phyloP scores from a whole-genome alignment of 2,797 vertebrate genomes.

The Crocidura indochinensis region DNA sequence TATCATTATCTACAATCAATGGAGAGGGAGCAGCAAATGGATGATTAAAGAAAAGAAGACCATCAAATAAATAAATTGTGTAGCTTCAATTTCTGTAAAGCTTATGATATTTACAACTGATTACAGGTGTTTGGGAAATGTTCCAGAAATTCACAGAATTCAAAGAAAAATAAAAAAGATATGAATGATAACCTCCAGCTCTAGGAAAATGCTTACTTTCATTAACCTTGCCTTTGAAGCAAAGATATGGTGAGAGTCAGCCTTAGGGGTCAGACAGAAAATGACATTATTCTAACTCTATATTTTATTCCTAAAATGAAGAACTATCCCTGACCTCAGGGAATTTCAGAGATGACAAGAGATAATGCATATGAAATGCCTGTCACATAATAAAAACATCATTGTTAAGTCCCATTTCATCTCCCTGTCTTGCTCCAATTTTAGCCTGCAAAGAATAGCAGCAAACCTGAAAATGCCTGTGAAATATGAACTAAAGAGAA shows the following conservation, averaged over 20 bases:
- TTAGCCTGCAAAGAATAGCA: background rate
- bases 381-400: background rate
- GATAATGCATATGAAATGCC: background rate
- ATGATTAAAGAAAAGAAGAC: conserved; percentile 3
- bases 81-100: conserved; percentile 33
- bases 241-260: background rate
- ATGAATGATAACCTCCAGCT: conserved; percentile 25
- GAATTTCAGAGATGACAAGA: conserved; percentile 24
- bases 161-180: conserved; percentile 39
- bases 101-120: conserved; percentile 62
- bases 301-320: background rate
- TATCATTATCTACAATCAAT: conserved; percentile 42
- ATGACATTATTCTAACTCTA: background rate
- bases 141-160: conserved; percentile 21
- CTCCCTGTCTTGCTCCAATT: conserved; percentile 5
- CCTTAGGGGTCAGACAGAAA: conserved; percentile 3
- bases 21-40: conserved; percentile 25
- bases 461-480: background rate
- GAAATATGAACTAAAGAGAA: background rate
- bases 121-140: conserved; percentile 31
- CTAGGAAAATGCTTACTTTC: conserved; percentile 35
- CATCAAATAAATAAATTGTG: conserved; percentile 9
- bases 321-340: background rate
- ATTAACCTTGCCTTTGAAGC: background rate
- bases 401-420: background rate